Evolutionary conservation across 2,113 vertebrate genomes (phyloP).

Genomic region (Gymnogyps californianus): DNA sequence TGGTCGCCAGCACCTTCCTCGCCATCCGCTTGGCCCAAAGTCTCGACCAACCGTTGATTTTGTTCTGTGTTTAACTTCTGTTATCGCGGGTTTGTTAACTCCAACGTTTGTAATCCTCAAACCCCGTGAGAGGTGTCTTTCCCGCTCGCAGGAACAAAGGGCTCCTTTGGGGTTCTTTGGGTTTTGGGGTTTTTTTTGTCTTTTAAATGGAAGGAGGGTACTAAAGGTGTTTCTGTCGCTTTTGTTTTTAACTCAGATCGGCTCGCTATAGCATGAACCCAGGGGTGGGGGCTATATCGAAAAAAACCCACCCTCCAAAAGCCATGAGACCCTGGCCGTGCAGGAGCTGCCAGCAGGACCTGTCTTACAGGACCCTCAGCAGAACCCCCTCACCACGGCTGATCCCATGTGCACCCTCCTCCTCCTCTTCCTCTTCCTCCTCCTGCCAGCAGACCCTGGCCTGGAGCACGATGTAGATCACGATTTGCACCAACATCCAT

Average conservation of each 20-base stretch:
- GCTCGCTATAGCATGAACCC: rapidly evolving
- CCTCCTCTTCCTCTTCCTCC: not conserved
- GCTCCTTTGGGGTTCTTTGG: not conserved
- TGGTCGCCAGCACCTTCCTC: not conserved
- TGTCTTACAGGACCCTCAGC: not conserved
- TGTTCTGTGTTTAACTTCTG: not conserved
- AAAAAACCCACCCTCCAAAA: not conserved
- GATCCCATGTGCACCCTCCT: not conserved
- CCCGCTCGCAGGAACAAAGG: not conserved
- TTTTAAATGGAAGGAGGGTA: not conserved
- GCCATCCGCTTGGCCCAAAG: rapidly evolving
- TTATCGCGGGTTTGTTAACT: not conserved
- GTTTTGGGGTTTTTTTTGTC: rapidly evolving
- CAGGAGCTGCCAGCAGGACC: not conserved
- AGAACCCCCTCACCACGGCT: not conserved
- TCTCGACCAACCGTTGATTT: rapidly evolving
- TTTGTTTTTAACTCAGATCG: not conserved
- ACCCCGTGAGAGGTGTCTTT: not conserved
- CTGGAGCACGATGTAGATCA: rapidly evolving
- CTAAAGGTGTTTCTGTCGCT: not conserved
- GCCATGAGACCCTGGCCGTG: rapidly evolving
- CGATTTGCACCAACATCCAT: rapidly evolving
- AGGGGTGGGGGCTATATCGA: not conserved
- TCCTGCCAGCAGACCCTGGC: not conserved
- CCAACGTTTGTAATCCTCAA: rapidly evolving